A percentile compares a stretch with the other conserved stretches of the same genome.
Conservation (phyloP, 2,888 invertebrate species). For the Zygothrica quintamaculata region DNA sequence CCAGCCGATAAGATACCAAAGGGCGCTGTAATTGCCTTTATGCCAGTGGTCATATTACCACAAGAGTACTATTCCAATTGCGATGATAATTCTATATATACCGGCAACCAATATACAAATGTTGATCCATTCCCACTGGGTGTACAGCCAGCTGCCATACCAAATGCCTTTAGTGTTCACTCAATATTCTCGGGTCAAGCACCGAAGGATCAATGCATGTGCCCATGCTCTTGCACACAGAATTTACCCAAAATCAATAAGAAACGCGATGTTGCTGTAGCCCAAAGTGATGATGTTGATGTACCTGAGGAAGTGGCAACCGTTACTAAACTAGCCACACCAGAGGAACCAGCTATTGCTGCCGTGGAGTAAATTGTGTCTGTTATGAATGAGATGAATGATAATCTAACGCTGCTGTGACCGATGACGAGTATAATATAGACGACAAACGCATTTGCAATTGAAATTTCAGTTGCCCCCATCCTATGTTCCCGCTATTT, state of each 20-base stretch:
- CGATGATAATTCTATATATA: slow-evolving; percentile 65
- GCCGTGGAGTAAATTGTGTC: slow-evolving; percentile 15
- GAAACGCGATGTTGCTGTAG: slow-evolving; percentile 68
- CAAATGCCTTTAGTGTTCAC: slow-evolving; percentile 73
- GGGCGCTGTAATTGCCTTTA: slow-evolving; percentile 88
- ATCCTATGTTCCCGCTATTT: slow-evolving; percentile 40
- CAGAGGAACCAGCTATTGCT: slow-evolving; percentile 25
- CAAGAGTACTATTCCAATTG: slow-evolving; percentile 86
- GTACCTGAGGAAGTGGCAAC: slow-evolving; percentile 24
- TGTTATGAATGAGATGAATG: slow-evolving; percentile 16
- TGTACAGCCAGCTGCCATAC: slow-evolving; percentile 80
- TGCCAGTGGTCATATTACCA: slow-evolving; percentile 90
- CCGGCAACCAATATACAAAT: slow-evolving; percentile 59
- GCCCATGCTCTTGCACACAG: slow-evolving; percentile 83
- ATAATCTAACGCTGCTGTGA: slow-evolving; percentile 15
- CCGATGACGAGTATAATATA: slow-evolving; percentile 41
- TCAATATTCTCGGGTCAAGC: slow-evolving; percentile 73
- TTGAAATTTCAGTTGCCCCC: slow-evolving; percentile 39
- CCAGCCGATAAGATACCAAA: slow-evolving; percentile 85
- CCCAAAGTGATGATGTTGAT: slow-evolving; percentile 13
- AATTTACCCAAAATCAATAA: slow-evolving; percentile 76
- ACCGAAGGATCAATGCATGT: slow-evolving; percentile 83
- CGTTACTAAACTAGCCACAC: slow-evolving; percentile 21
- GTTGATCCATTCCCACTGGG: slow-evolving; percentile 78
- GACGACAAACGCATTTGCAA: slow-evolving; percentile 44